Conservation (phyloP, 1,140 invertebrate species). For the Drosophila kurseongensis region DNA sequence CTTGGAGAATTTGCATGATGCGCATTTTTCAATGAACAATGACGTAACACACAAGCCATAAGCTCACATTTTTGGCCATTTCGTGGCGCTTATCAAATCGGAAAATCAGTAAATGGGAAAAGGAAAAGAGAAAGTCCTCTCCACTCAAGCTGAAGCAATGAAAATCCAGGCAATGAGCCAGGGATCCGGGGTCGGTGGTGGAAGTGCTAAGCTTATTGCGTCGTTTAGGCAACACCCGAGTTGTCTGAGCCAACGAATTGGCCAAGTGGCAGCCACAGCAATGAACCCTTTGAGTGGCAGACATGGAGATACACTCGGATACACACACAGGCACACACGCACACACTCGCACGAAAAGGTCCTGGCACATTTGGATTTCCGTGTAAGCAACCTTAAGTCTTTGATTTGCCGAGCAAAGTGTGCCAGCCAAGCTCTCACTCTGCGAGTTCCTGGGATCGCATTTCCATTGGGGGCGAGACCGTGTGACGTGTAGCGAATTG, state of each 20-base stretch:
- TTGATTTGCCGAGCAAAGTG: slow-evolving; percentile 58
- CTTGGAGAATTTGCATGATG: slow-evolving; percentile 66
- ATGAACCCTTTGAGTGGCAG: slow-evolving; percentile 72
- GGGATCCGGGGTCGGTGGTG: slow-evolving; percentile 10
- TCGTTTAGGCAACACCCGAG: slow-evolving; percentile 73
- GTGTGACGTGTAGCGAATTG: slow-evolving; percentile 75
- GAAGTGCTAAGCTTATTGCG: slow-evolving; percentile 81
- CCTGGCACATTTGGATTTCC: slow-evolving; percentile 52
- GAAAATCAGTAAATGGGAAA: slow-evolving; percentile 25
- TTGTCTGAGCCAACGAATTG: slow-evolving; percentile 57
- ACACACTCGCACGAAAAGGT: slow-evolving; percentile 20
- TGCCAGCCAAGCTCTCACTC: slow-evolving; percentile 27
- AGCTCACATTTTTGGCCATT: slow-evolving; percentile 44
- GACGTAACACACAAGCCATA: slow-evolving; percentile 51
- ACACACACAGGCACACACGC: slow-evolving; percentile 1
- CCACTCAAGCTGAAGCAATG: slow-evolving; percentile 78
- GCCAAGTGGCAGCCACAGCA: slow-evolving; percentile 54
- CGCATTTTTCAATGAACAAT: slow-evolving; percentile 80
- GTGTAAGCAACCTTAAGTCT: slow-evolving; percentile 75
- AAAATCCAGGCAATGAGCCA: slow-evolving; percentile 53
- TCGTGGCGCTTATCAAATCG: slow-evolving; percentile 64
- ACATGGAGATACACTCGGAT: slow-evolving; percentile 36
- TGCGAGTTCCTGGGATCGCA: slow-evolving; percentile 43
- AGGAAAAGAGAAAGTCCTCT: slow-evolving; percentile 37
- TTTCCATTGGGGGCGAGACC: slow-evolving; percentile 50